Evolutionary conservation across 1,140 invertebrate genomes (phyloP).

Genomic region (Drosophila watanabei): DNA sequence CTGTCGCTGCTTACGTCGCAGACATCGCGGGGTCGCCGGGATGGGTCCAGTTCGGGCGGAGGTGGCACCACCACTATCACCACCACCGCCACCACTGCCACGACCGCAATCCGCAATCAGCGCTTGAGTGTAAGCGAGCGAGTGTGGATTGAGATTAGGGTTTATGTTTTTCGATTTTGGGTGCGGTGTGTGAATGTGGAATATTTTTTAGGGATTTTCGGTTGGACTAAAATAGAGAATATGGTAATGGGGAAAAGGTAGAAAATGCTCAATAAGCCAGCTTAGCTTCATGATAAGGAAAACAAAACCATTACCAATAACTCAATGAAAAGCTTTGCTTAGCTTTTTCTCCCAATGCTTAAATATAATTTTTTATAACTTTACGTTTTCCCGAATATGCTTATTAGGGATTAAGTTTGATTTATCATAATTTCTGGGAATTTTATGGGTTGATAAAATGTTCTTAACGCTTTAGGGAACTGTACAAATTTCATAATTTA

Average conservation of each 20-base stretch:
- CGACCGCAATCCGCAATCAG: conserved; percentile 64
- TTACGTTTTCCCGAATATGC: background rate
- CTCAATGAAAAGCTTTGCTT: background rate
- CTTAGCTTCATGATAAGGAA: conserved; percentile 2
- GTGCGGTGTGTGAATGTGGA: conserved; percentile 37
- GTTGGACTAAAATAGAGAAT: background rate
- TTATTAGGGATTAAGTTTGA: background rate
- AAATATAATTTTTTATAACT: background rate
- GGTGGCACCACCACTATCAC: conserved; percentile 45
- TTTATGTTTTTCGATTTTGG: conserved; percentile 16
- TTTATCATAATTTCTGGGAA: background rate
- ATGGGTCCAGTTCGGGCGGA: conserved; percentile 39
- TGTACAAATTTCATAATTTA: background rate
- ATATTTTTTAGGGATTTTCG: conserved; percentile 8
- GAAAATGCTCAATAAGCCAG: conserved; percentile 30
- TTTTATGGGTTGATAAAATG: background rate
- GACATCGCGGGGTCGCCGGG: conserved; percentile 59
- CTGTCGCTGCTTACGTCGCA: conserved; percentile 76
- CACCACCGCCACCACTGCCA: conserved; percentile 51
- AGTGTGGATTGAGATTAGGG: conserved; percentile 15
- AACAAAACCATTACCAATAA: background rate
- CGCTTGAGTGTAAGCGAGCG: conserved; percentile 81
- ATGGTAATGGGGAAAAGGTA: background rate
- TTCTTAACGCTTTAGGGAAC: background rate
- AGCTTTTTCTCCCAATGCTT: background rate